Evolutionary conservation across 1,140 invertebrate genomes (phyloP), one percentile per base, ranked within the genome.

Genomic region (Euwallacea fornicatus): DNA sequence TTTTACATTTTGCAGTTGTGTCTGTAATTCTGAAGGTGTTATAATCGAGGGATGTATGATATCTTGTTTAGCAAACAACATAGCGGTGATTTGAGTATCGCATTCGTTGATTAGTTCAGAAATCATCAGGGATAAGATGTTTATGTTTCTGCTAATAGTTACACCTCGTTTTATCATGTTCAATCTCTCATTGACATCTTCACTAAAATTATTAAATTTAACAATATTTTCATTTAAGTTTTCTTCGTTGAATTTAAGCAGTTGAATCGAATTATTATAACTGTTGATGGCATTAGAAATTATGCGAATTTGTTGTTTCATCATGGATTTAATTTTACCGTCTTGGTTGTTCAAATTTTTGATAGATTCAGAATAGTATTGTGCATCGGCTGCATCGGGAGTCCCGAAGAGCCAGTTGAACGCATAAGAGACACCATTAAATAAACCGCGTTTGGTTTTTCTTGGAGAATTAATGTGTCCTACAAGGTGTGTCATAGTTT

Each of bases 361-460:
- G 41, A 77, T 77, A 11, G 46, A 72, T 41, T 74, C 73, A 9
- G 69, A 54, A 73, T 76, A 78, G 68, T 70, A 78, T 66, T 77
- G 42, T 54, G 75, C 78, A 65, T 79, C 76, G 13, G 66, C 72
- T 0, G 75, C 69, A 56, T 76, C 76, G 2, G 77, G 76, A 6
- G 73, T 75, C n/a, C 79, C 78, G 42, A 81, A 80, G 7, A 79
- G 61, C 75, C 75, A 81, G 69, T 81, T 81, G 8, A 79, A 69
- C 10, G 74, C 55, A 16, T 76, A 71, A 33, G 76, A 76, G 15
- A 77, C 61, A 21, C 76, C 77, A 67, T 79, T 75, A 42, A 79
- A 53, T 13, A 78, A 3, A 62, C 21, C 21, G 4, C 73, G 65
- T 74, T 61, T 64, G 53, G n/a, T 69, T 60, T 2, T 10, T 55